Evolutionary conservation across 1,140 invertebrate genomes (phyloP).

Genomic region (Trypoxylus dichotomus): DNA sequence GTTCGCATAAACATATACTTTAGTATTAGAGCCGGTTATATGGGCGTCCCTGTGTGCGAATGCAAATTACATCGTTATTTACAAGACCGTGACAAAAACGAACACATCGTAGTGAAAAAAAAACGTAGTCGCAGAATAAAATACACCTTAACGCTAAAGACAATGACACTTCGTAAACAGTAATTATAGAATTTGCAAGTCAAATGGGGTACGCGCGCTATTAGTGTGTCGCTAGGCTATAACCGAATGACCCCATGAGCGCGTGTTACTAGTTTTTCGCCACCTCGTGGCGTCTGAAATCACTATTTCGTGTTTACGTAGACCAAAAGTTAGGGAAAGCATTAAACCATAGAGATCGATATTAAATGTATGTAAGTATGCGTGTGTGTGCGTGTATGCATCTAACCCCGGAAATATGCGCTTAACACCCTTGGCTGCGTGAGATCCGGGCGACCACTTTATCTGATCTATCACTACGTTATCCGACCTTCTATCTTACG

Average conservation of each 20-base stretch:
- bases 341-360: not conserved
- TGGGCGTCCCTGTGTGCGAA: not conserved
- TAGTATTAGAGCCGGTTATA: not conserved
- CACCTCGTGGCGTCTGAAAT: not conserved
- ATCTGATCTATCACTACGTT: not conserved
- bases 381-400: not conserved
- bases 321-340: not conserved
- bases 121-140: not conserved
- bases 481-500: not conserved
- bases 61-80: constrained; percentile 3
- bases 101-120: not conserved
- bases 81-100: not conserved
- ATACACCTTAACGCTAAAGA: not conserved
- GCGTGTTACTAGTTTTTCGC: not conserved
- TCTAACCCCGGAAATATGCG: not conserved
- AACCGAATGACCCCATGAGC: not conserved
- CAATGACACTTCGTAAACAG: constrained; percentile 19
- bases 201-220: not conserved
- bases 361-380: not conserved
- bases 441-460: not conserved
- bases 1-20: not conserved
- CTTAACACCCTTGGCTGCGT: constrained; percentile 2
- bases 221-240: constrained; percentile 12
- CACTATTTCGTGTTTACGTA: not conserved
- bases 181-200: constrained; percentile 25